phyloP scores from a whole-genome alignment of 2,113 vertebrate genomes.

The Pangasianodon gigas region DNA sequence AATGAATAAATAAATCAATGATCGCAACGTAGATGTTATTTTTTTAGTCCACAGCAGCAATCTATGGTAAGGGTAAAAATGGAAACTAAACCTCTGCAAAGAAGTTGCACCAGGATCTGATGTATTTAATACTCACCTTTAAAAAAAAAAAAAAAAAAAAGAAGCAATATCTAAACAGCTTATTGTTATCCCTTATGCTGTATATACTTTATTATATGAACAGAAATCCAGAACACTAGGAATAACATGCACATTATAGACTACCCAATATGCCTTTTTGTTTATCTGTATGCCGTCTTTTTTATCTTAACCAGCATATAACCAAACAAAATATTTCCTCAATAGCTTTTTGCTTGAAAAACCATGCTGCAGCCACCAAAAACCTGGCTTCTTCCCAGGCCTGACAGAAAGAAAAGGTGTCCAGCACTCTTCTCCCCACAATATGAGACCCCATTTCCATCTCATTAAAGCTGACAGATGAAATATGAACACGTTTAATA shows the following conservation, averaged over 20 bases:
- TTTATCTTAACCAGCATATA: neutral
- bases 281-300: too few relatives aligned
- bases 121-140: neutral
- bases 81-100: neutral
- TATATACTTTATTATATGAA: neutral
- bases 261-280: neutral
- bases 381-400: neutral
- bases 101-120: neutral
- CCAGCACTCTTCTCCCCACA: neutral
- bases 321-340: too few relatives aligned
- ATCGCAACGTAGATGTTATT: neutral
- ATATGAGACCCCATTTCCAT: constrained; percentile 26
- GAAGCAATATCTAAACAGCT: neutral
- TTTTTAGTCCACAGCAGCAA: neutral
- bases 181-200: neutral
- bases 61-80: neutral
- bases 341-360: neutral
- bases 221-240: neutral
- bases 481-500: constrained; percentile 71
- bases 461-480: constrained; percentile 50
- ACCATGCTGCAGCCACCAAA: neutral
- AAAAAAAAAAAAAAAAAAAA: neutral
- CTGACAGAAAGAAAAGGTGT: constrained; percentile 9
- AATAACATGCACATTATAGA: neutral
- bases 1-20: neutral